Evolutionary conservation across 2,888 invertebrate species (phyloP).

Genomic region (Linyphia triangularis): DNA sequence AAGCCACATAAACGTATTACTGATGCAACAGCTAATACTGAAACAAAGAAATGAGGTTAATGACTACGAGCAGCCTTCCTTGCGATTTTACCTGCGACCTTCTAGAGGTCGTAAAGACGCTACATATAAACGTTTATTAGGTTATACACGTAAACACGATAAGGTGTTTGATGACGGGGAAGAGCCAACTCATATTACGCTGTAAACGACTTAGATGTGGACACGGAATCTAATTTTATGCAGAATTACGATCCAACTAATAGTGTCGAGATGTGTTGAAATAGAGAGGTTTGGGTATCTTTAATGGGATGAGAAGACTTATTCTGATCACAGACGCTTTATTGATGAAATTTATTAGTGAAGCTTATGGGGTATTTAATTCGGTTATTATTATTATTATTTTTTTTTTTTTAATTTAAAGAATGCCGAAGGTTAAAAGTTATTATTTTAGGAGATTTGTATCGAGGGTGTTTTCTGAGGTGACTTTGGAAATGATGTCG

Average conservation of each 20-base stretch:
- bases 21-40: neutral
- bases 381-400: too few species aligned
- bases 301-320: neutral
- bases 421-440: too few species aligned
- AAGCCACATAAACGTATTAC: too few species aligned
- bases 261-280: neutral
- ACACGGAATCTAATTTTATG: conserved; percentile 66
- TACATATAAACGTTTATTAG: conserved; percentile 28
- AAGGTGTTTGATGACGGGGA: conserved; percentile 36
- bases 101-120: conserved; percentile 33
- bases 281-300: neutral
- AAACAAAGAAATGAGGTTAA: conserved; percentile 28
- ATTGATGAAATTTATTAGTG: too few species aligned
- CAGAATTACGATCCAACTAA: conserved; percentile 19
- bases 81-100: conserved; percentile 35
- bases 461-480: too few species aligned
- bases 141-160: conserved; percentile 50
- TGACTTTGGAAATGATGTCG: too few species aligned
- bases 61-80: conserved; percentile 11
- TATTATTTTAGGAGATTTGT: too few species aligned
- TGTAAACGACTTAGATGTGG: conserved; percentile 35
- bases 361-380: too few species aligned
- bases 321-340: neutral
- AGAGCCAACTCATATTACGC: conserved; percentile 48
- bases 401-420: too few species aligned